phyloP scores from a whole-genome alignment of 2,888 invertebrate genomes.

The Cephus sareptanus region DNA sequence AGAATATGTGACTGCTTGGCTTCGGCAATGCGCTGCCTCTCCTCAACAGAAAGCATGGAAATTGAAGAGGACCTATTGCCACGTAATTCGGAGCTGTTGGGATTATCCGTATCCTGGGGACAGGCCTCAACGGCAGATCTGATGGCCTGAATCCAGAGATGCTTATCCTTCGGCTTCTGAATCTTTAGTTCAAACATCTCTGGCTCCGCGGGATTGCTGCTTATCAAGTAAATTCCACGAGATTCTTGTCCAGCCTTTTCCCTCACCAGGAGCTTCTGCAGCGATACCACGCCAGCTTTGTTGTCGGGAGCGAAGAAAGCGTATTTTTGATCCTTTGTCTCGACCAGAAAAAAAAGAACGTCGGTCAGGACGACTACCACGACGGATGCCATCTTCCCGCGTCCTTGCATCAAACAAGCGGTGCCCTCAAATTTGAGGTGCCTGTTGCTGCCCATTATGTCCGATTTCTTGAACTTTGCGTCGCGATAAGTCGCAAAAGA shows the following conservation, averaged over 20 bases:
- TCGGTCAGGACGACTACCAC: constrained; percentile 92
- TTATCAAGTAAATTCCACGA: constrained; percentile 91
- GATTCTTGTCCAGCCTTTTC: constrained; percentile 94
- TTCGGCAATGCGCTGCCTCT: constrained; percentile 80
- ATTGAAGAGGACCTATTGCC: constrained; percentile 57
- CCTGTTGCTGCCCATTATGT: constrained; percentile 85
- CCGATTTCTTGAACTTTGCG: constrained; percentile 94
- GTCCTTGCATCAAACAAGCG: constrained; percentile 89
- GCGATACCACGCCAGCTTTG: constrained; percentile 94
- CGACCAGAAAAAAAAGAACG: constrained; percentile 90
- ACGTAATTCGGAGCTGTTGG: constrained; percentile 55
- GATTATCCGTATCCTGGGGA: constrained; percentile 84
- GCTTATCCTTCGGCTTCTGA: constrained; percentile 89
- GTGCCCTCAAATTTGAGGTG: constrained; percentile 90
- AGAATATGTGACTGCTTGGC: constrained; percentile 83
- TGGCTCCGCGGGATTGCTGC: constrained; percentile 89
- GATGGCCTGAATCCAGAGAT: constrained; percentile 89
- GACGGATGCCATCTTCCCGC: constrained; percentile 90
- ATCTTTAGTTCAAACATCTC: constrained; percentile 96
- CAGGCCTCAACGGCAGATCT: constrained; percentile 88
- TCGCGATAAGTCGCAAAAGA: constrained; percentile 86
- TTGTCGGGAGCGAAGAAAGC: constrained; percentile 94
- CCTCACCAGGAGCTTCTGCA: constrained; percentile 90
- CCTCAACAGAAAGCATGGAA: constrained; percentile 73
- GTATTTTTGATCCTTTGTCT: constrained; percentile 89